phyloP scores from a whole-genome alignment of 2,888 invertebrate genomes.

The Cataglyphis livida region DNA sequence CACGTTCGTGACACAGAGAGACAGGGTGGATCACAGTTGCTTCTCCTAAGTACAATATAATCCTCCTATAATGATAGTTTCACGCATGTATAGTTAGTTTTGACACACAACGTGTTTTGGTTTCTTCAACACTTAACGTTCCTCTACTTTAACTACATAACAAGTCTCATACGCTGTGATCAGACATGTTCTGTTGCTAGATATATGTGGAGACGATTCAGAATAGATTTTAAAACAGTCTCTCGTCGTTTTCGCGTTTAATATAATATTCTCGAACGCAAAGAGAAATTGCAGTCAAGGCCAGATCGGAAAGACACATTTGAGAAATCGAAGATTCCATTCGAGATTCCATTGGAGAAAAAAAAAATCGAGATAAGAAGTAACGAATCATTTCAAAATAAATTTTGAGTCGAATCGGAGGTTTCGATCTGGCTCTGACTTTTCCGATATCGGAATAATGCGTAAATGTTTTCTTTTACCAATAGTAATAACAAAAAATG shows the following conservation, averaged over 20 bases:
- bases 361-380: background rate
- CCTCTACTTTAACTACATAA: conserved; percentile 38
- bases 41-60: conserved; percentile 26
- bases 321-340: background rate
- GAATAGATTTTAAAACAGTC: conserved; percentile 24
- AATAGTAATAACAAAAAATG: conserved; percentile 21
- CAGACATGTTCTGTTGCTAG: conserved; percentile 47
- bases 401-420: background rate
- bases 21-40: conserved; percentile 24
- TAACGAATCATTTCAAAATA: background rate
- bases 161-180: conserved; percentile 42
- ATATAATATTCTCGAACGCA: background rate
- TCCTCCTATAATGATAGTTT: conserved; percentile 1
- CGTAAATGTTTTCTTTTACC: conserved; percentile 3
- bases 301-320: conserved; percentile 24
- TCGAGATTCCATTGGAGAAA: background rate
- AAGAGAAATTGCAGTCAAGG: conserved; percentile 14
- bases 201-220: conserved; percentile 33
- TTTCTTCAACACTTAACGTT: conserved; percentile 28
- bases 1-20: conserved; percentile 39
- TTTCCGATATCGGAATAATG: background rate
- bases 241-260: conserved; percentile 12
- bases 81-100: conserved; percentile 17
- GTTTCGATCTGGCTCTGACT: conserved; percentile 39
- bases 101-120: background rate